Evolutionary conservation across 2,888 invertebrate genomes (phyloP).

Genomic region (Drosophila formosana): DNA sequence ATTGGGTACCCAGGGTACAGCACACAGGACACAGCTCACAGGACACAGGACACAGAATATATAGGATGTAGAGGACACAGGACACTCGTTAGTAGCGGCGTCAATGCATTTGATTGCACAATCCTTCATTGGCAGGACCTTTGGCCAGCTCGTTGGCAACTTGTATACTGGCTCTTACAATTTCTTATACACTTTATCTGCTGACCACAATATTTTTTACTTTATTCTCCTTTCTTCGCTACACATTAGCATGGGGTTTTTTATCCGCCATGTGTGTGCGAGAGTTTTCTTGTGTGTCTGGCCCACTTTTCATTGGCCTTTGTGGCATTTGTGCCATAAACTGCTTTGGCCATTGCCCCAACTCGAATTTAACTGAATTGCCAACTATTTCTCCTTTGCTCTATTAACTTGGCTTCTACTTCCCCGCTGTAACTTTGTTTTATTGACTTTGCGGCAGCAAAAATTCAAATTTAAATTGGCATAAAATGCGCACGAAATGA

Average conservation of each 20-base stretch:
- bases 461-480: slow-evolving; percentile 60
- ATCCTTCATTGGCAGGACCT: slow-evolving; percentile 60
- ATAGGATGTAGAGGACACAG: slow-evolving; percentile 2
- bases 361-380: slow-evolving; percentile 46
- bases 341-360: slow-evolving; percentile 49
- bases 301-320: slow-evolving; percentile 45
- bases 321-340: slow-evolving; percentile 58
- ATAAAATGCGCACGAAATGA: slow-evolving; percentile 64
- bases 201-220: slow-evolving; percentile 41
- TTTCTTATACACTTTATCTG: slow-evolving; percentile 42
- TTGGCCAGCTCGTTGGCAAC: slow-evolving; percentile 41
- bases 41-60: not conserved
- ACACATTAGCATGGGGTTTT: slow-evolving; percentile 46
- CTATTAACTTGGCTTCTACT: slow-evolving; percentile 23
- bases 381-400: slow-evolving; percentile 40
- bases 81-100: slow-evolving; percentile 56
- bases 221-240: slow-evolving; percentile 10
- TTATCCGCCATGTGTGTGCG: not conserved
- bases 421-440: slow-evolving; percentile 54
- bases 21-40: slow-evolving; percentile 4
- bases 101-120: slow-evolving; percentile 72
- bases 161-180: slow-evolving; percentile 49
- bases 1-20: slow-evolving; percentile 11
- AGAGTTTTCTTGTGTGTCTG: slow-evolving; percentile 26
- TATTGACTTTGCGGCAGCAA: slow-evolving; percentile 61